These are phyloP conservation scores for Coracias cyanogaster DNA, from an alignment of 2,797 vertebrate genomes.

Conservation along the genomic window DNA sequence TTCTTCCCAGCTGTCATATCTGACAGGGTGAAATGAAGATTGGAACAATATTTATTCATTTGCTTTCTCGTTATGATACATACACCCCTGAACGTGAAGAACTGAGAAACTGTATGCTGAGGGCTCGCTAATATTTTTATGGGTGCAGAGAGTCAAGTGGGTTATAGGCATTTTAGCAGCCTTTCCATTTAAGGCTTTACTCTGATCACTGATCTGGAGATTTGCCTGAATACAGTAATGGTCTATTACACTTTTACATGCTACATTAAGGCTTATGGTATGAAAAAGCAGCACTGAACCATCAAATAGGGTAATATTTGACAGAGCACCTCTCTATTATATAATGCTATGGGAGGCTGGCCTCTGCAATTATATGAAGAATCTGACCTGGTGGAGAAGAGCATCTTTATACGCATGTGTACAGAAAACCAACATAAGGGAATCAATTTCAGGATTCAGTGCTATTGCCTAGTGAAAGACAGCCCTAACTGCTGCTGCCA, in stretches of 20 bases:
- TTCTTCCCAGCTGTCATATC: not conserved
- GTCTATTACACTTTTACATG: not conserved
- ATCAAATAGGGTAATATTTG: not conserved
- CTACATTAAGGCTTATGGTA: not conserved
- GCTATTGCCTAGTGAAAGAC: not conserved
- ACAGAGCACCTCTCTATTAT: not conserved
- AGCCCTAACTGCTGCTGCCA: not conserved
- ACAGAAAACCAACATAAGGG: not conserved
- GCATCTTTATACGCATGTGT: not conserved
- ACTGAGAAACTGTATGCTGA: not conserved
- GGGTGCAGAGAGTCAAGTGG: not conserved
- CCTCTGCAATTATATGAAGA: not conserved
- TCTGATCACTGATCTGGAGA: not conserved
- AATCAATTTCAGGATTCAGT: not conserved
- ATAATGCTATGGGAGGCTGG: not conserved
- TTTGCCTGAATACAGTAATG: not conserved
- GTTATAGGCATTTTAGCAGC: not conserved
- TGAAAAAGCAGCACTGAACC: not conserved
- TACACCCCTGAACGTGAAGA: not conserved
- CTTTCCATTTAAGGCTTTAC: not conserved
- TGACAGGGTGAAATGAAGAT: not conserved
- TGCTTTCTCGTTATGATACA: not conserved
- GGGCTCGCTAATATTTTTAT: not conserved
- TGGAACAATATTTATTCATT: constrained; percentile 5
- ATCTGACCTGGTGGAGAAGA: not conserved